Percentiles rank a stretch among this genome's conserved stretches.
Conservation (phyloP, 2,888 invertebrate genomes). For the Chymomyza amoena region DNA sequence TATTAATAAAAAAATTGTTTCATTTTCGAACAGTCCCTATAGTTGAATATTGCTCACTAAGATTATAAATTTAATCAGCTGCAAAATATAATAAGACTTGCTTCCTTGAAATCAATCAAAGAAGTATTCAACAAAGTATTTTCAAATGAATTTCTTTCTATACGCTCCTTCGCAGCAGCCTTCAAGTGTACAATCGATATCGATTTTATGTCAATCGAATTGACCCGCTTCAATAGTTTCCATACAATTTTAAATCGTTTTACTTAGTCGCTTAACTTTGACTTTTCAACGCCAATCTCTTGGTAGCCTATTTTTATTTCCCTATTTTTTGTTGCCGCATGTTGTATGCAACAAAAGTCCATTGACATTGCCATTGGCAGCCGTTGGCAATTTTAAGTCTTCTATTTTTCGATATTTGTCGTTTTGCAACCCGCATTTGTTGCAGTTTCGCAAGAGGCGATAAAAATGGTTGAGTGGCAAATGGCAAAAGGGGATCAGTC, state of each 20-base stretch:
- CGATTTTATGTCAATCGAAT: background rate
- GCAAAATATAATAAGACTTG: no score
- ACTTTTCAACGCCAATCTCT: background rate
- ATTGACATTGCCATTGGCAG: constrained; percentile 71
- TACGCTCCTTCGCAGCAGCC: background rate
- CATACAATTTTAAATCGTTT: background rate
- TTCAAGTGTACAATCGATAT: background rate
- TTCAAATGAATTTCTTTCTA: no score
- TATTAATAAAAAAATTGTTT: no score
- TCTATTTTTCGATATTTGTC: constrained; percentile 17
- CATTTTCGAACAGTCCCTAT: no score
- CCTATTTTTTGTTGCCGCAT: constrained; percentile 5
- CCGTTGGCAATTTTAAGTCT: constrained; percentile 54
- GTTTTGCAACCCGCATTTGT: constrained; percentile 38
- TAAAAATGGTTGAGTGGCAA: constrained; percentile 44
- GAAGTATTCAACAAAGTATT: no score
- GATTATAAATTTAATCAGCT: no score
- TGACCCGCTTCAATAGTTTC: background rate
- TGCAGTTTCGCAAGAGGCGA: constrained; percentile 41
- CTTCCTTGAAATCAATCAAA: no score
- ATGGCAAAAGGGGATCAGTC: constrained; percentile 36
- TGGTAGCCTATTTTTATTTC: background rate
- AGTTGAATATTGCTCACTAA: no score
- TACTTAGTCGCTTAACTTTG: background rate
- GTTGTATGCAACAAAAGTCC: constrained; percentile 46